Conservation (phyloP, 1,140 invertebrate species). For the Drosophila pachea region DNA sequence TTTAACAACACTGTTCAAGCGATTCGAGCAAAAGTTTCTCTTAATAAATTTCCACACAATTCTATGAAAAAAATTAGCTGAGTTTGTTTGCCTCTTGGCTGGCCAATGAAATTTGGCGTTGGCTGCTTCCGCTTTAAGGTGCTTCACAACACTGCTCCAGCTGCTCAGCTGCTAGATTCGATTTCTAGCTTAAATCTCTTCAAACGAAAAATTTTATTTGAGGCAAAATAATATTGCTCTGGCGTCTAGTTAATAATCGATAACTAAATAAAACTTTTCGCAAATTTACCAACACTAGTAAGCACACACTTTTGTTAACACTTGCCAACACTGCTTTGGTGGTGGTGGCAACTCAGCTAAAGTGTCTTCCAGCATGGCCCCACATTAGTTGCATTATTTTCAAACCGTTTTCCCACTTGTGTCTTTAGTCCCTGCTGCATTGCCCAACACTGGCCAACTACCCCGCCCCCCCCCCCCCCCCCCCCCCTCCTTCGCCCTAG, state of each 20-base stretch:
- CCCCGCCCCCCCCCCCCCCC: too few relatives aligned
- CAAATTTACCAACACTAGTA: neutral
- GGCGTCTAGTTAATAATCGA: too few relatives aligned
- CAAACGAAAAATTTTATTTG: too few relatives aligned
- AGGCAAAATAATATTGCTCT: too few relatives aligned
- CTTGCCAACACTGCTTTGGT: neutral
- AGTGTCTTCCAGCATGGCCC: too few relatives aligned
- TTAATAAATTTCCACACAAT: neutral
- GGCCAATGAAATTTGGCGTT: too few relatives aligned
- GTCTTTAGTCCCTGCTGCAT: too few relatives aligned
- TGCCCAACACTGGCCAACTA: slow-evolving; percentile 6
- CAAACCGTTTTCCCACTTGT: neutral
- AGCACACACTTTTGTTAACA: neutral
- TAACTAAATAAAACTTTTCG: neutral
- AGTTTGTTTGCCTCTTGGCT: neutral
- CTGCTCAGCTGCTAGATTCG: too few relatives aligned
- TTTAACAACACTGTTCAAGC: slow-evolving; percentile 1
- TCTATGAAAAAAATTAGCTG: neutral
- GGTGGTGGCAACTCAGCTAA: too few relatives aligned
- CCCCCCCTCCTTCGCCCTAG: too few relatives aligned
- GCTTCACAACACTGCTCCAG: neutral
- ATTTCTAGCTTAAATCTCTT: too few relatives aligned
- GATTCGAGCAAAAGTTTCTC: neutral
- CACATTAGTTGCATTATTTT: neutral
- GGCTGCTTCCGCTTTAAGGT: neutral